Evolutionary conservation across 2,113 vertebrate species (phyloP).

Genomic region (Eidolon helvum): DNA sequence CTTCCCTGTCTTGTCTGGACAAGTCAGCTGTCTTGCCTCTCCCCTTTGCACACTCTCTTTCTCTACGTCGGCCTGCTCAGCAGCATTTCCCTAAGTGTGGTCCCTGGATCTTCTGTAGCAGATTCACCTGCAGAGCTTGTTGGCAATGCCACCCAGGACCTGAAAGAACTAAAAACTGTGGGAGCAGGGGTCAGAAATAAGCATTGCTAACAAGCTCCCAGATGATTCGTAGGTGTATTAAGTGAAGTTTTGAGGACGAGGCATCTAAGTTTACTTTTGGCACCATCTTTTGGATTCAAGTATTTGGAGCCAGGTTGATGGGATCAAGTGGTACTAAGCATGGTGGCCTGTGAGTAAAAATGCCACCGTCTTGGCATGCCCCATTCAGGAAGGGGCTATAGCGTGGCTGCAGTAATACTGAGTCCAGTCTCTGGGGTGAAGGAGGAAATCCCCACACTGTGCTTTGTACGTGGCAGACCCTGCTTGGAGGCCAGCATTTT

Average conservation of each 20-base stretch:
- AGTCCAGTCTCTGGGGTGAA: background rate
- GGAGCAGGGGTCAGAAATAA: background rate
- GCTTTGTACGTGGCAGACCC: background rate
- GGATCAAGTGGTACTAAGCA: background rate
- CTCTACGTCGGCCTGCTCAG: background rate
- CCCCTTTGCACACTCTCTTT: background rate
- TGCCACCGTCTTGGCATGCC: background rate
- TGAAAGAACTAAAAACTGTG: background rate
- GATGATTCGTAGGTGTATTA: background rate
- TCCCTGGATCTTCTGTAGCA: background rate
- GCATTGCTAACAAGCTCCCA: background rate
- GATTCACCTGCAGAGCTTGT: background rate
- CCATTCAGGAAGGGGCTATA: background rate
- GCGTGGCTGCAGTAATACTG: accelerated
- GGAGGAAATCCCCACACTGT: background rate
- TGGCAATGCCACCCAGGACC: background rate
- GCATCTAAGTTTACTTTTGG: background rate
- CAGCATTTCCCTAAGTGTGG: background rate
- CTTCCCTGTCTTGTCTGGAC: background rate
- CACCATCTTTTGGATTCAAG: background rate
- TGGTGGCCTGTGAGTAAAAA: background rate
- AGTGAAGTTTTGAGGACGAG: background rate
- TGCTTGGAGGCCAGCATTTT: background rate
- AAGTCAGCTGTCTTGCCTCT: background rate
- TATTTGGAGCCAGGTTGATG: background rate